phyloP scores from a whole-genome alignment of 1,140 invertebrate genomes.

The Camponotus floridanus region DNA sequence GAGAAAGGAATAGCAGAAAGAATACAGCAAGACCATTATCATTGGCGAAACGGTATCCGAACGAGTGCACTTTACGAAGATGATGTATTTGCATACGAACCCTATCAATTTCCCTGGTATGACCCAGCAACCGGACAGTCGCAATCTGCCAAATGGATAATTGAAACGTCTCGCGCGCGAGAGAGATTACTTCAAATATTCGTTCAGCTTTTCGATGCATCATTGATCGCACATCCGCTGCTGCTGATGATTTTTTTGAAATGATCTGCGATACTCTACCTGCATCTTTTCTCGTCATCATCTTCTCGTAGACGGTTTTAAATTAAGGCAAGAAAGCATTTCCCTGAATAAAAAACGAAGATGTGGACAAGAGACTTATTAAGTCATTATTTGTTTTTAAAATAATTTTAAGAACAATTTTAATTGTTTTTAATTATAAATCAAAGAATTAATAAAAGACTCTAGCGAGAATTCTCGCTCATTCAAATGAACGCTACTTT shows the following conservation, averaged over 20 bases:
- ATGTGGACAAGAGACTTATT: background rate
- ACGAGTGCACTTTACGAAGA: conserved; percentile 17
- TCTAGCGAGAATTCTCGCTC: background rate
- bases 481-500: background rate
- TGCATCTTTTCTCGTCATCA: conserved; percentile 86
- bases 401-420: background rate
- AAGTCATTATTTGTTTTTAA: background rate
- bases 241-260: conserved; percentile 80
- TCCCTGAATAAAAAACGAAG: conserved; percentile 86
- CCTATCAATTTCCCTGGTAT: conserved; percentile 63
- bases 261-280: conserved; percentile 36
- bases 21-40: conserved; percentile 13
- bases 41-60: conserved; percentile 29
- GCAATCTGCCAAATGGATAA: conserved; percentile 63
- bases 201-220: conserved; percentile 92
- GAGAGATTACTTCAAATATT: conserved; percentile 87
- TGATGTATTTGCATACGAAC: conserved; percentile 51
- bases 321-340: conserved; percentile 96
- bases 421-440: background rate
- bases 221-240: conserved; percentile 91
- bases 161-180: conserved; percentile 42
- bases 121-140: background rate
- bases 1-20: background rate
- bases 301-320: conserved; percentile 94
- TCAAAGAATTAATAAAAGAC: background rate